Conservation (phyloP, 1,140 invertebrate genomes). For the Heliconius eleuchia region DNA sequence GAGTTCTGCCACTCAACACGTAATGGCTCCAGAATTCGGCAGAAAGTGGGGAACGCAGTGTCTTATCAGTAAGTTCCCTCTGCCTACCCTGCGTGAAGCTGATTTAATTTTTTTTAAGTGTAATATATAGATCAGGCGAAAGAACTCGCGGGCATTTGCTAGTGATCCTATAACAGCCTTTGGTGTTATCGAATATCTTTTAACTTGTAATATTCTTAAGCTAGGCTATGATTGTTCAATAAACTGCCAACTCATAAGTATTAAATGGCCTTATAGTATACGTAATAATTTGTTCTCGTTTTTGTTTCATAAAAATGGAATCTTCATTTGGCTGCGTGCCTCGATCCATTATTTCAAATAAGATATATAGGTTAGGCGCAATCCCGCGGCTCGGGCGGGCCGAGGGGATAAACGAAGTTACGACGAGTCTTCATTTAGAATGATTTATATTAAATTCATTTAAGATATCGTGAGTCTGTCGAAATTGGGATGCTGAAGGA, state of each 20-base stretch:
- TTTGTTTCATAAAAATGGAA: slow-evolving; percentile 26
- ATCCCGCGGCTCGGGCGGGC: slow-evolving; percentile 23
- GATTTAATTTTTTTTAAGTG: no score
- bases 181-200: not conserved
- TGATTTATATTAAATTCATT: slow-evolving; percentile 10
- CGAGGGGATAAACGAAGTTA: slow-evolving; percentile 18
- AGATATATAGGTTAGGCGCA: slow-evolving; percentile 26
- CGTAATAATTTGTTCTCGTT: not conserved
- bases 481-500: not conserved
- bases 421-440: not conserved
- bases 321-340: slow-evolving; percentile 26
- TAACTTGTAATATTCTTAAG: not conserved
- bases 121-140: no score
- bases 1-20: no score
- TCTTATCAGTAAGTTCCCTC: no score
- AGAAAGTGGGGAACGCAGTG: no score
- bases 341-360: slow-evolving; percentile 30
- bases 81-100: no score
- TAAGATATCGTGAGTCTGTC: not conserved
- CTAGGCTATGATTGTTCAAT: not conserved
- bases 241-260: not conserved
- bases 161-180: no score
- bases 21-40: no score
- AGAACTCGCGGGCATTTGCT: no score
- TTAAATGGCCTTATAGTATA: not conserved